Evolutionary conservation across 1,140 invertebrate species (phyloP), one percentile per base, ranked within the genome.

Genomic region (Drosophila mayri): DNA sequence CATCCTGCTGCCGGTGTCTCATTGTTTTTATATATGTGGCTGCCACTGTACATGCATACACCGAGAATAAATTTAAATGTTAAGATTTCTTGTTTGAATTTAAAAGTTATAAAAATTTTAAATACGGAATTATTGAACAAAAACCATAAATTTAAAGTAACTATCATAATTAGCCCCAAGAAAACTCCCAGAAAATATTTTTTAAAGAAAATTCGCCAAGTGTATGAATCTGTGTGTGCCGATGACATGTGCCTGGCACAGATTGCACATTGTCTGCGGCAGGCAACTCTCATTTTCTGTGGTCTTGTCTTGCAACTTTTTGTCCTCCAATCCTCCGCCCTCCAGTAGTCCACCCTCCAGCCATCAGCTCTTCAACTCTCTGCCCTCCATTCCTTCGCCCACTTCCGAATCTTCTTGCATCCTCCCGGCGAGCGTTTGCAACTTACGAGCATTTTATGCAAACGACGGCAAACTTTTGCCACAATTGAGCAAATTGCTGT

Each of bases 401-500:
- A 20, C 32, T 20, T n/a, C n/a, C n/a, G 22, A 12, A 37, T 35
- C 50, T 54, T 25, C 35, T 14, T 46, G 20, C 59, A 55, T 52
- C 28, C 50, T 40, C 52, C n/a, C 65, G 47, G 37, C 55, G 52
- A 71, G 64, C 71, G 57, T 37, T 67, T 65, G 64, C 57, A 75
- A 58, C 41, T 72, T 72, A 52, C 50, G 59, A 76, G 60, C 49
- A 72, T 67, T 82, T 86, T 58, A 71, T 79, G 75, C 75, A 79
- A 82, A 79, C 65, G 66, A 73, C 55, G 71, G 54, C 62, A 57
- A 88, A 79, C 64, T 84, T 80, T 76, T 78, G 65, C 73, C 73
- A 84, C 81, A 88, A 90, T 88, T 79, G 77, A 65, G 62, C 85
- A 88, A 90, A 88, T 90, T 90, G 85, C 77, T 78, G 66, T 68